Conservation (phyloP, 2,113 vertebrate genomes). For the Monarcha castaneiventris region DNA sequence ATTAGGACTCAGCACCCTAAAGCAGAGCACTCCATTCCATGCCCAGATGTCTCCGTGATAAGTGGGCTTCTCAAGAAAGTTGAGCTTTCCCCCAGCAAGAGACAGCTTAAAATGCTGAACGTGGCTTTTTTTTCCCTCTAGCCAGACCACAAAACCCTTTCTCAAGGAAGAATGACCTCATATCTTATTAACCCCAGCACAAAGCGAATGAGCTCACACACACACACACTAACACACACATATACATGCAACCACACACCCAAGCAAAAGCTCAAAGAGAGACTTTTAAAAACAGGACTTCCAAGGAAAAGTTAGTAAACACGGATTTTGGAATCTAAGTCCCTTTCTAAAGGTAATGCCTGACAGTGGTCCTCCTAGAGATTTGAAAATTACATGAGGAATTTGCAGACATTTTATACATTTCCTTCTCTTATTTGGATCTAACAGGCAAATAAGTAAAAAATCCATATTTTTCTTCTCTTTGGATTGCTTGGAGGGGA, state of each 20-base stretch:
- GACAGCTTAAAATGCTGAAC: conserved; percentile 34
- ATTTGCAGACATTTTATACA: background rate
- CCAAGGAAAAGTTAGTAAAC: background rate
- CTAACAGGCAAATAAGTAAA: background rate
- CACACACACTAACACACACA: background rate
- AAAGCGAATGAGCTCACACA: conserved; percentile 10
- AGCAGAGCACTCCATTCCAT: background rate
- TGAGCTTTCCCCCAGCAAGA: background rate
- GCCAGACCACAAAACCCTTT: conserved; percentile 56
- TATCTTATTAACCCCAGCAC: conserved; percentile 17
- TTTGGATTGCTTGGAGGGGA: background rate
- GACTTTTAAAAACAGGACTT: background rate
- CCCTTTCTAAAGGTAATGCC: background rate
- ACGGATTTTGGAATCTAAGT: background rate
- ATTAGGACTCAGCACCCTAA: background rate
- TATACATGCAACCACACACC: background rate
- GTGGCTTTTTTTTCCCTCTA: background rate
- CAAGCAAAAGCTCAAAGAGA: background rate
- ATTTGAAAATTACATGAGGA: background rate
- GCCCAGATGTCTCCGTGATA: background rate
- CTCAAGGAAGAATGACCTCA: conserved; percentile 60
- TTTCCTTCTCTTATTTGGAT: background rate
- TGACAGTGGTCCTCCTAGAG: background rate
- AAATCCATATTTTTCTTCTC: background rate
- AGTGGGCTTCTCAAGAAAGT: background rate